Evolutionary conservation across 1,140 invertebrate genomes (phyloP).

Genomic region (Drosophila tristis): DNA sequence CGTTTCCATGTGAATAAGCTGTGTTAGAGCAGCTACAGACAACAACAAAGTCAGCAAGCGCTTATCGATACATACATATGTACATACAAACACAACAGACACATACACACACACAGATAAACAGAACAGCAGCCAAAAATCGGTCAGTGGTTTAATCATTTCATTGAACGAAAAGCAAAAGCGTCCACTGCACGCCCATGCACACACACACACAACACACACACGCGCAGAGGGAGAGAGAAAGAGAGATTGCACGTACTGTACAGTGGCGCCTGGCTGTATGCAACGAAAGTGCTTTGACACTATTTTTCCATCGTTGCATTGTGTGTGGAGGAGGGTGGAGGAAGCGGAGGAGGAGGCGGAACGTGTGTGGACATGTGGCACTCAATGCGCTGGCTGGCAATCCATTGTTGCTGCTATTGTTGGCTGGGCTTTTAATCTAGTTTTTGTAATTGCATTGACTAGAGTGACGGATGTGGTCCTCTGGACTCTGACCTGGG

Average conservation of each 20-base stretch:
- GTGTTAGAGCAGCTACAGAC: conserved; percentile 55
- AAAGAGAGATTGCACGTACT: conserved; percentile 10
- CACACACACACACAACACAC: conserved; percentile 19
- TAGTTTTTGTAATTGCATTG: conserved; percentile 80
- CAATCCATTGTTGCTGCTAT: conserved; percentile 36
- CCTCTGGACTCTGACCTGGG: conserved; percentile 6
- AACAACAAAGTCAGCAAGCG: conserved; percentile 65
- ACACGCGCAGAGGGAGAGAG: conserved; percentile 4
- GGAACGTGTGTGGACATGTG: conserved; percentile 2
- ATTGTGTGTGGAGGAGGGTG: conserved; percentile 21
- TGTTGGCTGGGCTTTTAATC: conserved; percentile 78
- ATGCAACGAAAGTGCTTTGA: conserved; percentile 79
- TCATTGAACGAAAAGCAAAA: conserved; percentile 80
- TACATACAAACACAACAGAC: conserved; percentile 27
- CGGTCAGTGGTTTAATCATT: conserved; percentile 81
- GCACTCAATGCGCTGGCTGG: neutral
- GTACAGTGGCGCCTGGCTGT: conserved; percentile 62
- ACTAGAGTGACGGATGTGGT: conserved; percentile 70
- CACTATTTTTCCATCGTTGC: conserved; percentile 61
- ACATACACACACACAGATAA: conserved; percentile 19
- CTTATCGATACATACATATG: conserved; percentile 50
- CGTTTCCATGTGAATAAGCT: conserved; percentile 39
- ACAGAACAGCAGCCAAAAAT: conserved; percentile 64
- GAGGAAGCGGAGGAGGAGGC: too few species aligned
- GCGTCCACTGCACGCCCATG: conserved; percentile 58